Evolutionary conservation across 2,797 vertebrate species (phyloP), one percentile per base, ranked within the genome.

Genomic region (Danio tinwini): DNA sequence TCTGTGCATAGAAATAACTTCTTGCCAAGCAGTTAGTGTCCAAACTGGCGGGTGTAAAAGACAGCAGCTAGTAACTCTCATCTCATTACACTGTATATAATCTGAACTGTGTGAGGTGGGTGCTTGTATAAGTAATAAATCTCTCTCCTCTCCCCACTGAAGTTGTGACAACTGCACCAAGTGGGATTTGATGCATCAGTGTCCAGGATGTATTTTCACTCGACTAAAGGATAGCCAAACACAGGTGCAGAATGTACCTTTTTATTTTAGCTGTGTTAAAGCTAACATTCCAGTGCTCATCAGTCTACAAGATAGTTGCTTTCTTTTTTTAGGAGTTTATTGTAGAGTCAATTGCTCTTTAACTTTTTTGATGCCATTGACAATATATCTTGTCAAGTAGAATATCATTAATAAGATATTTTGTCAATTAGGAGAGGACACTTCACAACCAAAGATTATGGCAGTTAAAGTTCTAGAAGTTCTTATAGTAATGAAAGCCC

Each of bases 261-360:
- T 91, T 84, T 84, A 87, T 86, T 87, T 91, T 86, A 87, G 91
- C 87, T 82, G 88, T 83, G 88, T 89, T 86, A 88, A 90, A 77
- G 0, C n/a, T n/a, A n/a, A n/a, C 85, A 88, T 88, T 13, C 9
- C 53, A n/a, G 81, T 90, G 90, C 87, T 88, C 88, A 82, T 86
- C 87, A 76, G 0, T 81, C 76, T 85, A 90, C 86, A 89, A 82
- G 88, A 90, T 91, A 74, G 86, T 85, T 21, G 44, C 75, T 19
- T 17, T 42, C 17, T 47, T 69, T 10, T 10, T 29, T 0, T 14
- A 89, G 87, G 81, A 86, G 72, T 14, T 0, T 82, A 83, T 86
- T 89, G n/a, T n/a, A n/a, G n/a, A n/a, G n/a, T n/a, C n/a, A n/a
- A n/a, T n/a, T n/a, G n/a, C n/a, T n/a, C n/a, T n/a, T n/a, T n/a